Base-by-base conservation (phyloP, 1,140 invertebrate species). In the Drosophila tristis region DNA sequence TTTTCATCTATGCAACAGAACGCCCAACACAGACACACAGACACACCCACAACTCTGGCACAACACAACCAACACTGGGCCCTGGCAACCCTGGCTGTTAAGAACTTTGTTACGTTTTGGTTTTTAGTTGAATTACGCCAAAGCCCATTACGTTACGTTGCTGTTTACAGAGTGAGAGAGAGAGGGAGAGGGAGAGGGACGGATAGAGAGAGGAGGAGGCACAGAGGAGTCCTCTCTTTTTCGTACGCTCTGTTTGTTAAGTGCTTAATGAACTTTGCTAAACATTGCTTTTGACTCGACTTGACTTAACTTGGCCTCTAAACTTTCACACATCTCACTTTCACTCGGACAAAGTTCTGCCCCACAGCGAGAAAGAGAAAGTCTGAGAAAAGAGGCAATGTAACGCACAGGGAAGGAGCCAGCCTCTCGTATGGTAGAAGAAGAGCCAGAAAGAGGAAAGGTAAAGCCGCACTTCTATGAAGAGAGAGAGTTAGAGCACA, bases 231-330 rank as follows among this genome's bases (percentile, higher is more conserved):
- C 35, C 35, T 13, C 11, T 39, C 62, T 49, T 62, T 53, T 47
- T 29, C 44, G 66, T 70, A 26, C 71, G 72, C 72, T 75, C 72
- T 75, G 63, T 68, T 76, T 76, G 73, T 56, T 76, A 61, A 76
- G 63, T 76, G 74, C 74, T 76, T 76, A 76, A 76, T 76, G 73
- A 76, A 76, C 73, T 76, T 75, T 76, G 51, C 73, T 76, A 60
- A 76, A 76, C 56, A 49, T 53, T 16, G 43, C 53, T 62, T 75
- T 66, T 61, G 61, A 54, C 71, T 47, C 8, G 71, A 55, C 57
- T 70, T 71, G 65, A 71, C 67, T 71, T 74, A 49, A 65, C 60
- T 74, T 75, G 72, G 48, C 72, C 72, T 67, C 39, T 65, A 71
- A 72, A 72, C 68, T 72, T 72, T 72, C 23, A 9, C 23, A 51